Conservation (phyloP, 2,113 vertebrate genomes). For the Hemiprocne comata region DNA sequence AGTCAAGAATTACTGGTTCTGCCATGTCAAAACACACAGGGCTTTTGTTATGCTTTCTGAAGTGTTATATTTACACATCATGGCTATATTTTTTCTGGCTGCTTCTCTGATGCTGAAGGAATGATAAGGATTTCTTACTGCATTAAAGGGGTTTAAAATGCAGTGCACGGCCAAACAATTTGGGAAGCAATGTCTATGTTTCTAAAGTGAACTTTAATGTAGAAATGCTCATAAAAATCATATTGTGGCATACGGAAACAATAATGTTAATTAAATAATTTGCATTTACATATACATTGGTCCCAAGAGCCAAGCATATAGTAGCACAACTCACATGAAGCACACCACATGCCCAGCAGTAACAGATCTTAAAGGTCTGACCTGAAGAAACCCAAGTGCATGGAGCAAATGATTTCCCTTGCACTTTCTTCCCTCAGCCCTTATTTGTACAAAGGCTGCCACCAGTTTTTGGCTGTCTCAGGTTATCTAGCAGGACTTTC, state of each 20-base stretch:
- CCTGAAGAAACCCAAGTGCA: not conserved
- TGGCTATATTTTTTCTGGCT: not conserved
- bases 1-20: conserved; percentile 7
- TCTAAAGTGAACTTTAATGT: conserved; percentile 66
- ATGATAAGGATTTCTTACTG: conserved; percentile 14
- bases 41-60: not conserved
- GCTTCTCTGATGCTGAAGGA: conserved; percentile 12
- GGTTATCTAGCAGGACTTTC: not conserved
- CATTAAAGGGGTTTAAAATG: conserved; percentile 38
- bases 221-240: conserved; percentile 68
- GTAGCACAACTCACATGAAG: conserved; percentile 39
- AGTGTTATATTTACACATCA: conserved; percentile 12
- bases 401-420: not conserved
- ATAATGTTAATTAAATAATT: conserved; percentile 71
- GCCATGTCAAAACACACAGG: not conserved
- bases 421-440: not conserved
- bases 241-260: conserved; percentile 65
- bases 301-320: conserved; percentile 49
- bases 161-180: conserved; percentile 49
- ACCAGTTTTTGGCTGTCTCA: not conserved
- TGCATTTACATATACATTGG: conserved; percentile 58
- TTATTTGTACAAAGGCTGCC: not conserved
- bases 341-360: not conserved
- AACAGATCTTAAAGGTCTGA: not conserved
- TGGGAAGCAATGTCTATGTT: conserved; percentile 49